Percentiles rank a stretch among this genome's conserved stretches.
Evolutionary conservation across 53 echinoderm and acorn worm species (phyloP).

Genomic region (Mesocentrotus franciscanus): DNA sequence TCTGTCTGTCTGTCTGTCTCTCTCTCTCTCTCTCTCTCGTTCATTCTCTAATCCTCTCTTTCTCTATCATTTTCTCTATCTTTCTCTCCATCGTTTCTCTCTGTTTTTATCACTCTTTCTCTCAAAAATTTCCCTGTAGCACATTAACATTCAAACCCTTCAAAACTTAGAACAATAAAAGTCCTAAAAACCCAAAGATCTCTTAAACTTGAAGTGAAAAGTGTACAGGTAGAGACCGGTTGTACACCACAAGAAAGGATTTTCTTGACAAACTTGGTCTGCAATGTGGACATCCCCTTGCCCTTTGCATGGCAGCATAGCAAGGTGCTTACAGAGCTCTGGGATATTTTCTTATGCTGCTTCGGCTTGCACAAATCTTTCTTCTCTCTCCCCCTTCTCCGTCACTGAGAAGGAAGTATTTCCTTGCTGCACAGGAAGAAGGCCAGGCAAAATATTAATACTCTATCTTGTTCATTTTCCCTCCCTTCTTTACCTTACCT

Average conservation of each 20-base stretch:
- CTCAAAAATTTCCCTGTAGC: no score
- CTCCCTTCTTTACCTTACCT: conserved; percentile 19
- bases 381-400: conserved; percentile 54
- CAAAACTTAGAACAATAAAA: no score
- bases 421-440: conserved; percentile 24
- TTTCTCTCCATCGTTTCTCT: not conserved
- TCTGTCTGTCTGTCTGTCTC: not conserved
- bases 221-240: not conserved
- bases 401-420: conserved; percentile 50
- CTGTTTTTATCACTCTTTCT: no score
- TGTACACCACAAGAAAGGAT: not conserved
- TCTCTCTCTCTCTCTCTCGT: not conserved
- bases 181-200: not conserved
- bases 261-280: not conserved
- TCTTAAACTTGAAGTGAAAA: not conserved
- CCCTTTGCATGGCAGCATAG: not conserved
- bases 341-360: conserved; percentile 55
- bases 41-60: not conserved
- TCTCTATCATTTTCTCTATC: not conserved
- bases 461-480: conserved; percentile 37
- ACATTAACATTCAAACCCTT: no score
- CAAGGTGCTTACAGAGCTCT: not conserved
- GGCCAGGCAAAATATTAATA: conserved; percentile 58
- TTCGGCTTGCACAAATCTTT: conserved; percentile 49
- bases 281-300: not conserved